Evolutionary conservation across 1,140 invertebrate genomes (phyloP), one percentile per base, ranked within the genome.

Genomic region (Camponotus vicinus): DNA sequence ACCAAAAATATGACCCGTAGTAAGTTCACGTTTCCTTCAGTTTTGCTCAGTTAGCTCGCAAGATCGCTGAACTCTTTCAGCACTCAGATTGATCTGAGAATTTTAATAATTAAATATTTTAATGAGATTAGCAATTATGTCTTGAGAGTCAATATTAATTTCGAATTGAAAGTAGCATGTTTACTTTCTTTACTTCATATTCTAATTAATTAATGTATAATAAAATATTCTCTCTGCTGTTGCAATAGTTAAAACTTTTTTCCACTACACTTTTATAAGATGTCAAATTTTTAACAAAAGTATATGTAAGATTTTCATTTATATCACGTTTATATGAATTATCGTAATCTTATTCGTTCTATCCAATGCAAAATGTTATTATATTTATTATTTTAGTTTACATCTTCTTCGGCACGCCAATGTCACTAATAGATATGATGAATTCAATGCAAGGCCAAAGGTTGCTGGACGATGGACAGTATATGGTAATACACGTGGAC

Each of bases 401-500:
- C 93, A 97, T 99, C 32, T 98, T 99, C 92, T 95, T 99, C 86
- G 99, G 98, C 0, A 96, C 97, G 13, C 95, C 97, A 1, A 96
- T 96, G 52, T 97, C 97, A 18, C 95, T 99, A 32, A 97, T 98
- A 66, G 98, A 98, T 85, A 97, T 99, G 95, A 98, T 99, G 97
- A 96, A 96, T 57, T 97, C 97, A 9, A 98, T 99, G 97, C 97
- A 99, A 93, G 97, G 97, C 75, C 96, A 97, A 71, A 97, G 98
- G 77, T 92, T 99, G 69, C 97, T 99, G 92, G 97, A 97, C 27
- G 97, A 98, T 79, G 98, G 98, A 13, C 98, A 99, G 93, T 99
- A 99, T 93, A 98, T 99, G 96, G 98, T 99, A 61, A 98, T 99
- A 92, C 98, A 98, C 93, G 97, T 99, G 8, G 98, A 99, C 93